Base-by-base conservation (phyloP, 1,140 invertebrate species). In the Zaprionus ornatus region DNA sequence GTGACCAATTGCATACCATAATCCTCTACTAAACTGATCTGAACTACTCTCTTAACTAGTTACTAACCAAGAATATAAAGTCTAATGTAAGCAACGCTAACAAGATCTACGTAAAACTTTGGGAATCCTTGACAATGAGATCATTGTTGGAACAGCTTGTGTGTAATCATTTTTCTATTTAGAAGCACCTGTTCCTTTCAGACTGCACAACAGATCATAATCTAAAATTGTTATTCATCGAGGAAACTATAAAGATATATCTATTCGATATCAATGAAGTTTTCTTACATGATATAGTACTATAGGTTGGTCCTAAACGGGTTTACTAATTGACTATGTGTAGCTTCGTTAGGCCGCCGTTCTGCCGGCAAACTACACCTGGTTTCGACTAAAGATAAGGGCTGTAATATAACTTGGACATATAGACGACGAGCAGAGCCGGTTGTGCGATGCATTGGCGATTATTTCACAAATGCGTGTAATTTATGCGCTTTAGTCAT, bases 401-500 rank as follows among this genome's bases (percentile, higher is more conserved):
- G 15, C n/a, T 17, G 6, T 2, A 9, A n/a, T 45, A 45, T 45
- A 15, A 32, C 29, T 45, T 45, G 7, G n/a, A n/a, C 40, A 42
- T 42, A 42, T n/a, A 42, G n/a, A 17, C 6, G 40, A 42, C n/a
- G 40, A 45, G 40, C 40, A 9, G 15, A 6, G n/a, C n/a, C n/a
- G 40, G 17, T 45, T 17, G 40, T 17, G 40, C n/a, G n/a, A 45
- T 45, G 40, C 15, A 42, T 42, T 42, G n/a, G 40, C 40, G 21
- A 29, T 57, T 69, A 74, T 69, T 74, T 74, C 65, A 69, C 65
- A 55, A 68, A 69, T 27, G 57, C 48, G 52, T 68, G 65, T 74
- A 56, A 74, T 69, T 69, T 54, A 25, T 48, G 32, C 29, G 27
- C 15, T 74, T 74, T 62, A 74, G 71, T 69, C 65, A 74, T 63